Evolutionary conservation across 2,113 vertebrate species (phyloP).

Genomic region (Cacatua alba): DNA sequence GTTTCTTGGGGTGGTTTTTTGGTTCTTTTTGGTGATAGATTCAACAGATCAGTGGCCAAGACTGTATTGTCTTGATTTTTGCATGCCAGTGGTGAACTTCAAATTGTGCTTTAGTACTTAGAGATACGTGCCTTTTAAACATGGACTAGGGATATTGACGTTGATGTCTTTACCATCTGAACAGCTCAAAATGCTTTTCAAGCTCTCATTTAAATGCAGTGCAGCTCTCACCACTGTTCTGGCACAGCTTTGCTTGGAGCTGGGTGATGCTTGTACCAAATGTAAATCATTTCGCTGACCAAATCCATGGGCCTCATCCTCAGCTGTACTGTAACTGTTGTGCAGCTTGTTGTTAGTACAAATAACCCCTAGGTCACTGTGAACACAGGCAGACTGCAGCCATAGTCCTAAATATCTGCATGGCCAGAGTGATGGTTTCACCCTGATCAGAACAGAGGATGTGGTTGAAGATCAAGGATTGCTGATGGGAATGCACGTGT

Average conservation of each 20-base stretch:
- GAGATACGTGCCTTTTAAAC: not conserved
- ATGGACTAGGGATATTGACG: not conserved
- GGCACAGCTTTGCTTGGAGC: not conserved
- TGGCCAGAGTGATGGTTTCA: not conserved
- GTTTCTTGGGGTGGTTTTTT: not conserved
- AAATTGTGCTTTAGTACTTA: not conserved
- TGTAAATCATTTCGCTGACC: not conserved
- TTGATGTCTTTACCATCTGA: slow-evolving; percentile 19
- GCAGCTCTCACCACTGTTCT: not conserved
- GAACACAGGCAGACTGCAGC: not conserved
- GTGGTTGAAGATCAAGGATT: not conserved
- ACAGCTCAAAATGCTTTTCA: slow-evolving; percentile 3
- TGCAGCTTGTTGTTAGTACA: not conserved
- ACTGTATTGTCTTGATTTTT: not conserved
- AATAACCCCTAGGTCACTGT: not conserved
- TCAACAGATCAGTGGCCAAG: slow-evolving; percentile 31
- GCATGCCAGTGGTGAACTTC: not conserved
- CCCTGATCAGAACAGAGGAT: not conserved
- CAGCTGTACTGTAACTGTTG: not conserved
- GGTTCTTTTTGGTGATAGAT: not conserved
- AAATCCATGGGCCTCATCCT: not conserved
- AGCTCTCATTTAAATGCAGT: not conserved
- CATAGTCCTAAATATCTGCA: not conserved
- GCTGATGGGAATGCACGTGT: not conserved
- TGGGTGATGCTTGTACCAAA: not conserved